Evolutionary conservation across 2,113 vertebrate genomes (phyloP), one percentile per base, ranked within the genome.

Genomic region (Taurulus bubalis): DNA sequence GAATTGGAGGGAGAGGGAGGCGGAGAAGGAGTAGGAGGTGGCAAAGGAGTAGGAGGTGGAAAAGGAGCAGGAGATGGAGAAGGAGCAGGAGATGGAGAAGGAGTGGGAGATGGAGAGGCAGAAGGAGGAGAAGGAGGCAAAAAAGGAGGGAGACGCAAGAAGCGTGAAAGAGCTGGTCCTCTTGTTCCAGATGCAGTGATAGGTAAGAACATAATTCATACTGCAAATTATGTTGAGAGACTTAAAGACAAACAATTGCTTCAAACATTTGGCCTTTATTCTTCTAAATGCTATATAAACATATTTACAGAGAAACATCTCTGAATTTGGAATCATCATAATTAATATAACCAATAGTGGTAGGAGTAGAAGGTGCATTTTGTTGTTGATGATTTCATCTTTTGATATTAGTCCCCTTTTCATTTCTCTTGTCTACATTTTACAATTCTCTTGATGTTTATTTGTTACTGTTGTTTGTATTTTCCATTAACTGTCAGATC

Each of bases 141-240:
- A 55, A 40, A 45, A 83, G 76, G 51, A 83, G 76, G 45, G 16
- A 84, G 77, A 83, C 65, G 55, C 34, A 91, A 56, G 38, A 95
- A 88, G 53, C 87, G 70, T 22, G 75, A n/a, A 3, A 77, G 67
- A 90, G 80, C 56, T 8, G 90, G 87, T 24, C 70, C 79, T 68
- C 88, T 92, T 28, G 79, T 89, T 45, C 67, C 87, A 49, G 93
- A 95, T 0, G 88, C 85, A 32, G 80, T 82, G 8, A 73, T 67
- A 93, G 95, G 95, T 95, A 93, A 92, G 90, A 60, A 67, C 67
- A 28, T 8, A 0, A 47, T 28, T 64, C 5, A 65, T 66, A 12
- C 1, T 60, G 11, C 14, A 59, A 40, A 32, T 6, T 36, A 42
- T 60, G 1, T 3, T 38, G 53, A 67, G 10, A 75, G 6, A 45